These are phyloP conservation scores for Megaceryle alcyon DNA, from an alignment of 2,797 vertebrate species.

Conservation along the genomic window DNA sequence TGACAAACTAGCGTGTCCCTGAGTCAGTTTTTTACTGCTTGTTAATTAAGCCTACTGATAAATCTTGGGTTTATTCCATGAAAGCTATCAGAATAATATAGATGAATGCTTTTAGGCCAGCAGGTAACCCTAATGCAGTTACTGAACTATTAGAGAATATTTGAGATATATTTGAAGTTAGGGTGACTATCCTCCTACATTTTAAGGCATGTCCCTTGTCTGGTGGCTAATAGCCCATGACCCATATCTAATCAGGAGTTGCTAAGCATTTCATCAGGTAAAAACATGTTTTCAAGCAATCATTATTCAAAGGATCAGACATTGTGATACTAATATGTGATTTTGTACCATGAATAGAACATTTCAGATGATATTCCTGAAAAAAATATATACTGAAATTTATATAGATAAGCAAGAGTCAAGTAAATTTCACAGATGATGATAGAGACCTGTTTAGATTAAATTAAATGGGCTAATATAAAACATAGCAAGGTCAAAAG, in stretches of 20 bases:
- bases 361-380: slow-evolving; percentile 42
- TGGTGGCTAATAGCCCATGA: slow-evolving; percentile 18
- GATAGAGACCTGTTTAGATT: background rate
- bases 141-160: background rate
- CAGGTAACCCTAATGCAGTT: background rate
- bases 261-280: slow-evolving; percentile 37
- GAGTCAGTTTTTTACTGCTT: background rate
- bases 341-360: slow-evolving; percentile 71
- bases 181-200: background rate
- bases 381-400: slow-evolving; percentile 64
- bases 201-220: slow-evolving; percentile 1
- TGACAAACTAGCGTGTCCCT: background rate
- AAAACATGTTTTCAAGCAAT: slow-evolving; percentile 49
- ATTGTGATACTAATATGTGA: slow-evolving; percentile 42
- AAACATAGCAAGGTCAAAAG: slow-evolving; percentile 1
- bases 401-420: slow-evolving; percentile 44
- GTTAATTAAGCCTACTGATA: slow-evolving; percentile 28
- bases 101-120: background rate
- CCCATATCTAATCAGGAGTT: background rate
- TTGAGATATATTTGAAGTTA: slow-evolving; percentile 10
- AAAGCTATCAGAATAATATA: background rate
- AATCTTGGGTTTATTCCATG: background rate
- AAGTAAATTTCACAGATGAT: slow-evolving; percentile 21
- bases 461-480: slow-evolving; percentile 27
- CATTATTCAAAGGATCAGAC: slow-evolving; percentile 55